A percentile compares a stretch with the other conserved stretches of the same genome.
These are phyloP conservation scores for Augiades crinisus DNA, from an alignment of 2,888 invertebrate species.

Conservation along the genomic window DNA sequence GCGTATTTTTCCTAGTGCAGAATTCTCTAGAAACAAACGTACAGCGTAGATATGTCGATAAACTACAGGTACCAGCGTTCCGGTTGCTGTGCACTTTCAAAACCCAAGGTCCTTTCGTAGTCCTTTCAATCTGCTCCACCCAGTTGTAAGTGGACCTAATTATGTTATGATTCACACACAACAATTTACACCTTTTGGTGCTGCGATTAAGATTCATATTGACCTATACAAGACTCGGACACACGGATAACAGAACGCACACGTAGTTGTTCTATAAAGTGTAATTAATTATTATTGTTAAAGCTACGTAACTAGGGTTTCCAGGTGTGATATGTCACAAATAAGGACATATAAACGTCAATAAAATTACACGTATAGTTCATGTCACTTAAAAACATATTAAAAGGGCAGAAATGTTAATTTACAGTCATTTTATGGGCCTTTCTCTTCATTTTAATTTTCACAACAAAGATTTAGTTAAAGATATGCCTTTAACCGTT, in stretches of 20 bases:
- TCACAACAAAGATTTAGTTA: too few species aligned
- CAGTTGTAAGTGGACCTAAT: conserved; percentile 39
- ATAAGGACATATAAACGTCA: not conserved
- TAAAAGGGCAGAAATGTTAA: too few species aligned
- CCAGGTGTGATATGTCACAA: not conserved
- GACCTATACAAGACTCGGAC: conserved; percentile 10
- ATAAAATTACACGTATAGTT: too few species aligned
- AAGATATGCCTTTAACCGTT: too few species aligned
- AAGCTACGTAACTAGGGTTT: conserved; percentile 12
- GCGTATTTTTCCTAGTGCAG: not conserved
- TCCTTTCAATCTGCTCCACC: conserved; percentile 49
- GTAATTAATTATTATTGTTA: conserved; percentile 49
- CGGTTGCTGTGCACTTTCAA: conserved; percentile 66
- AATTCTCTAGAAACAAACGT: conserved; percentile 12
- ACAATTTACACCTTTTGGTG: conserved; percentile 37
- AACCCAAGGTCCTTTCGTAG: conserved; percentile 56
- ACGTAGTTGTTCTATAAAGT: conserved; percentile 43
- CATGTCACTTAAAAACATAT: too few species aligned
- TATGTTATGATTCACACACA: conserved; percentile 29
- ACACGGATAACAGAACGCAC: conserved; percentile 19
- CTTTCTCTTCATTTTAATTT: too few species aligned
- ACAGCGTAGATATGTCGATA: conserved; percentile 6
- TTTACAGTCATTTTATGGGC: too few species aligned
- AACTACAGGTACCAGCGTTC: conserved; percentile 45
- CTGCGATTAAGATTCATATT: conserved; percentile 27